Evolutionary conservation across 2,888 invertebrate species (phyloP).

Genomic region (Plebejus melissa): DNA sequence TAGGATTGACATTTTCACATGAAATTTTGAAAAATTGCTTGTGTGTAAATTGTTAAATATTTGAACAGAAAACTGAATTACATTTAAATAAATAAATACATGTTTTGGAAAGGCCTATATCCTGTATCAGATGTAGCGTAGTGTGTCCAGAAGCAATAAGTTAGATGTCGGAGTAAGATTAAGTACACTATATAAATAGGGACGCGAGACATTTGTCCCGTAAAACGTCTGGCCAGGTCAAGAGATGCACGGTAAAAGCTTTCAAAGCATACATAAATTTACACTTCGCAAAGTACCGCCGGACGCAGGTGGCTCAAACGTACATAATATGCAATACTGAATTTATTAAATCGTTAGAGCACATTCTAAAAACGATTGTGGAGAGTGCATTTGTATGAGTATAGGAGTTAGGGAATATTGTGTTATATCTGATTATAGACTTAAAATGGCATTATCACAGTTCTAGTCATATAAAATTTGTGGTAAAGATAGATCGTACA

Average conservation of each 20-base stretch:
- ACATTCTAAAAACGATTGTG: slow-evolving; percentile 18
- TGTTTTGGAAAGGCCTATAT: slow-evolving; percentile 31
- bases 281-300: slow-evolving; percentile 58
- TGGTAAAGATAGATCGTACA: too few relatives aligned
- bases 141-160: slow-evolving; percentile 41
- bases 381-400: slow-evolving; percentile 9
- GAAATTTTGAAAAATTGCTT: background rate
- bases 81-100: background rate
- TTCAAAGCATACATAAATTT: slow-evolving; percentile 75
- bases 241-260: slow-evolving; percentile 74
- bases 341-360: slow-evolving; percentile 28
- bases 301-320: slow-evolving; percentile 65
- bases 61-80: background rate
- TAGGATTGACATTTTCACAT: background rate
- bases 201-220: slow-evolving; percentile 64
- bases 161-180: slow-evolving; percentile 46
- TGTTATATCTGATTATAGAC: background rate
- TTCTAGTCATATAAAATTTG: too few relatives aligned
- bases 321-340: slow-evolving; percentile 36
- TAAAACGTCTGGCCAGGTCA: slow-evolving; percentile 71
- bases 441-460: too few relatives aligned
- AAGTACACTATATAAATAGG: slow-evolving; percentile 63
- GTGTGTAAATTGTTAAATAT: background rate
- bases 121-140: slow-evolving; percentile 34
- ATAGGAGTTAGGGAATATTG: background rate